These are phyloP conservation scores for Bhutanitis thaidina DNA, from an alignment of 2,888 invertebrate genomes.

Conservation along the genomic window DNA sequence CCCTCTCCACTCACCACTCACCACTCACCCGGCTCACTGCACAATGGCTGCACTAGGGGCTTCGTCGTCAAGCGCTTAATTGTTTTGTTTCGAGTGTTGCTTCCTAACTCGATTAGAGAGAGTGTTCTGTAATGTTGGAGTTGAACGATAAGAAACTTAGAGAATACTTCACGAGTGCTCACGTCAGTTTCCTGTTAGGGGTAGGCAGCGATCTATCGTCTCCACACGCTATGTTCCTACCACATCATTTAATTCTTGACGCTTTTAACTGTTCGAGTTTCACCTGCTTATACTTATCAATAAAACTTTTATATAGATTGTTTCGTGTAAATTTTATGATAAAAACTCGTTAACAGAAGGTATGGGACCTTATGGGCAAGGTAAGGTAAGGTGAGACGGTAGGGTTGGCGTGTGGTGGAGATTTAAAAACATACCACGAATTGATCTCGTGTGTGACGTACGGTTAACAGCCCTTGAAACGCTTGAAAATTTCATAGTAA, in stretches of 20 bases:
- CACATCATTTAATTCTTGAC: background rate
- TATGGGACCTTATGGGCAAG: no score
- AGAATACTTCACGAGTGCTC: background rate
- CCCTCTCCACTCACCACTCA: background rate
- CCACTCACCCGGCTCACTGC: background rate
- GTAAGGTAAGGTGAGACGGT: no score
- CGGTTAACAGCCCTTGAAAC: no score
- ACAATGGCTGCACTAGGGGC: background rate
- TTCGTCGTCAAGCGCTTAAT: background rate
- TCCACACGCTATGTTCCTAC: background rate
- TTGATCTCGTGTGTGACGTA: no score
- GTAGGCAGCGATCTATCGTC: background rate
- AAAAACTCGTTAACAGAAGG: no score
- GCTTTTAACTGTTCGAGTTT: no score
- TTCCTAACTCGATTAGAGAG: constrained; percentile 6
- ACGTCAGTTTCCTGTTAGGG: background rate
- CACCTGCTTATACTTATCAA: no score
- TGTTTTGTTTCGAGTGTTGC: constrained; percentile 5
- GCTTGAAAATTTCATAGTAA: no score
- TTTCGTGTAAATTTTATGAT: no score
- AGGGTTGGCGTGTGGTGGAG: no score
- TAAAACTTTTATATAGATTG: no score
- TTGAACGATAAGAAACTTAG: background rate
- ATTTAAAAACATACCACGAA: no score
- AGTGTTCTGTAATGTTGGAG: background rate